Evolutionary conservation across 2,888 invertebrate species (phyloP).

Genomic region (Melangyna quadrimaculata): DNA sequence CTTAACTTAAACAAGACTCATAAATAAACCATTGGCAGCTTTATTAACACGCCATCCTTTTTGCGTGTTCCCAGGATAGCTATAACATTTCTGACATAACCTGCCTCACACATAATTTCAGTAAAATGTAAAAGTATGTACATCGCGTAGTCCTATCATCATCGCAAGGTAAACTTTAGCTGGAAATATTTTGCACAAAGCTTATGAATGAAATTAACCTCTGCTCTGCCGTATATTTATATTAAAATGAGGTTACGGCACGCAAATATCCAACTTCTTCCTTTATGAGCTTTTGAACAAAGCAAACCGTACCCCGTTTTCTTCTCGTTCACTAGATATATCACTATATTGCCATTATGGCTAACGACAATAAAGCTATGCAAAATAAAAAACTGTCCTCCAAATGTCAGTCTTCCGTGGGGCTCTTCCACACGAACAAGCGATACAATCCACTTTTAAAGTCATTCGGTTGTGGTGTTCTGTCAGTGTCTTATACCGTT

Average conservation of each 20-base stretch:
- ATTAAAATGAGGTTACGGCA: slow-evolving; percentile 11
- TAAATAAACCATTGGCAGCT: slow-evolving; percentile 52
- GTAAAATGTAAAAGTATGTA: slow-evolving; percentile 13
- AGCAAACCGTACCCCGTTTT: neutral
- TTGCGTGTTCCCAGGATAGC: slow-evolving; percentile 42
- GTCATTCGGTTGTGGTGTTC: slow-evolving; percentile 5
- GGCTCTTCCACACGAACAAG: slow-evolving; percentile 26
- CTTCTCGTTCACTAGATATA: neutral
- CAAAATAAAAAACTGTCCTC: slow-evolving; percentile 55
- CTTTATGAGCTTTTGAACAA: slow-evolving; percentile 48
- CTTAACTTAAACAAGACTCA: slow-evolving; percentile 27
- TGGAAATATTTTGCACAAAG: slow-evolving; percentile 9
- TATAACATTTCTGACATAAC: slow-evolving; percentile 11
- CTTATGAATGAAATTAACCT: slow-evolving; percentile 47
- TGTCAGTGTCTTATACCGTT: neutral
- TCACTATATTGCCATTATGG: neutral
- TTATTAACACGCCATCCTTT: slow-evolving; percentile 41
- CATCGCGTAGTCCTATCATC: neutral
- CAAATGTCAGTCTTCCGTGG: slow-evolving; percentile 52
- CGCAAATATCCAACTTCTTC: slow-evolving; percentile 34
- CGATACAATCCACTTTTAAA: slow-evolving; percentile 12
- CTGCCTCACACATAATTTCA: slow-evolving; percentile 34
- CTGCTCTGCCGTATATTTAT: neutral
- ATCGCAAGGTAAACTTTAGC: neutral
- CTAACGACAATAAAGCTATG: slow-evolving; percentile 37